Percentiles rank a stretch among this genome's conserved stretches.
These are phyloP conservation scores for Calephelis virginiensis DNA, from an alignment of 1,140 invertebrate genomes.

Conservation along the genomic window DNA sequence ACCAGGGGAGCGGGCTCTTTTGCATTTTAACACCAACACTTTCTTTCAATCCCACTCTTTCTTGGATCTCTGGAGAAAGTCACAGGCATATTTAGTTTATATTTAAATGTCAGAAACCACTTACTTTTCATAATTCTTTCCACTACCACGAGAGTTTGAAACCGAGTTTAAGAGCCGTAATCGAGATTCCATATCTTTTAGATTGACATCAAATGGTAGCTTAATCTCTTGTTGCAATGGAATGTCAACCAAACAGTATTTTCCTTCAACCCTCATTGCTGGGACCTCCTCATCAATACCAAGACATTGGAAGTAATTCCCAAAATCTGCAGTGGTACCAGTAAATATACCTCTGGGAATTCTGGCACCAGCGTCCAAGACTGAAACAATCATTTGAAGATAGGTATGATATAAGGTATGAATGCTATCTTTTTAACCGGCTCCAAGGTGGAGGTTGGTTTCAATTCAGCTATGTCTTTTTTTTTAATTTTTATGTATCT, in stretches of 20 bases:
- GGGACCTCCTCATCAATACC: constrained; percentile 30
- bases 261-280: constrained; percentile 45
- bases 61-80: too few relatives aligned
- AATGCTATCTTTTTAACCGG: too few relatives aligned
- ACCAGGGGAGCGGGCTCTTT: too few relatives aligned
- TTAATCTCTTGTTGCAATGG: constrained; percentile 34
- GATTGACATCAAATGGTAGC: constrained; percentile 20
- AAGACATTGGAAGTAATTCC: constrained; percentile 51
- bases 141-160: constrained; percentile 14
- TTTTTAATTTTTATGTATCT: too few relatives aligned
- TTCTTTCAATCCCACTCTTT: too few relatives aligned
- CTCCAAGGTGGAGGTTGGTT: too few relatives aligned
- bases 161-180: constrained; percentile 14
- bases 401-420: not conserved
- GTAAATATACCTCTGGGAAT: constrained; percentile 41
- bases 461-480: too few relatives aligned
- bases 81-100: too few relatives aligned
- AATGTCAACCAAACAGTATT: constrained; percentile 43
- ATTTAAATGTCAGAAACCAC: too few relatives aligned
- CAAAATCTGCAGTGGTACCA: not conserved
- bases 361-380: constrained; percentile 45
- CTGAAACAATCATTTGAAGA: constrained; percentile 31
- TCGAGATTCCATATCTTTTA: not conserved
- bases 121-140: constrained; percentile 2
- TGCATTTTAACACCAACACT: too few relatives aligned